These are phyloP conservation scores for Alloscopus bannaensis DNA, from an alignment of 2,888 invertebrate species.

Conservation along the genomic window DNA sequence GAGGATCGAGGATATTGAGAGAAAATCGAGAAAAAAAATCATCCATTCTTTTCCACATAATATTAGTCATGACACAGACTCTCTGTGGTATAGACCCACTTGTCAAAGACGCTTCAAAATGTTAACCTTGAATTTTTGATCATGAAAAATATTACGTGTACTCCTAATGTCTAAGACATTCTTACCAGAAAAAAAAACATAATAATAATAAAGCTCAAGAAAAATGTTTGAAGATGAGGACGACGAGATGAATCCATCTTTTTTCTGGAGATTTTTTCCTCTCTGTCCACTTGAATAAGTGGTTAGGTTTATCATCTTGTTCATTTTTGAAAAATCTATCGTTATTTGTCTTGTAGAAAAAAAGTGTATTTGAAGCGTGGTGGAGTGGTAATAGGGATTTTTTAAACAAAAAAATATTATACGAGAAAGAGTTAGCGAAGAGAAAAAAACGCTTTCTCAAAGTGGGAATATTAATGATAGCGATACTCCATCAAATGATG, in stretches of 20 bases:
- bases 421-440: not conserved
- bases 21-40: not conserved
- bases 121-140: slow-evolving; percentile 63
- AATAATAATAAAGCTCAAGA: not conserved
- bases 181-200: not conserved
- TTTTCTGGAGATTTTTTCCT: no score
- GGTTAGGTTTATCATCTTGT: slow-evolving; percentile 69
- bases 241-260: slow-evolving; percentile 53
- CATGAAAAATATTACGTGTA: slow-evolving; percentile 60
- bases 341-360: slow-evolving; percentile 72
- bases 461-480: slow-evolving; percentile 65
- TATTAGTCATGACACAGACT: slow-evolving; percentile 13
- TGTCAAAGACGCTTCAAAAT: slow-evolving; percentile 59
- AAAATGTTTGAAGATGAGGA: slow-evolving; percentile 25
- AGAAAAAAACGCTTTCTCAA: slow-evolving; percentile 32
- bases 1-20: slow-evolving; percentile 8
- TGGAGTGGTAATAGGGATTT: slow-evolving; percentile 10
- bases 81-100: slow-evolving; percentile 37
- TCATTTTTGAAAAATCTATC: slow-evolving; percentile 72
- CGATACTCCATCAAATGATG: slow-evolving; percentile 57
- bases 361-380: slow-evolving; percentile 9
- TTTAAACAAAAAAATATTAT: not conserved
- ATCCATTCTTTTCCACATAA: not conserved
- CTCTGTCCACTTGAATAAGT: slow-evolving; percentile 63
- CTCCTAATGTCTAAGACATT: slow-evolving; percentile 33